Evolutionary conservation across 2,113 vertebrate species (phyloP), one percentile per base, ranked within the genome.

Genomic region (Gymnocephalus cernua): DNA sequence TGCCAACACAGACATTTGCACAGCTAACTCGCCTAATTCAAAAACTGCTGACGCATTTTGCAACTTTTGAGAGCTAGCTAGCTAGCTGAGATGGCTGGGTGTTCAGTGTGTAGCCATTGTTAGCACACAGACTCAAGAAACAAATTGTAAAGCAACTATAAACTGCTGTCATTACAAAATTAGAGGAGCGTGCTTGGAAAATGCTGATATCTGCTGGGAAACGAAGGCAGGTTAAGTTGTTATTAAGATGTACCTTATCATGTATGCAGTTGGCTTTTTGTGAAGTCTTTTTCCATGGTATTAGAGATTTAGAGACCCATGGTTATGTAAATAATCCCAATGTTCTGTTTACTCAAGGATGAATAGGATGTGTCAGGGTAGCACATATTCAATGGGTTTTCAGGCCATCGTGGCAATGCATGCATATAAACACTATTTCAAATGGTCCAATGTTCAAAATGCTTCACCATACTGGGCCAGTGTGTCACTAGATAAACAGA

Each of bases 401-500:
- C 45, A 71, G 18, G 12, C 29, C 41, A 35, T 45, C 18, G 21
- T 14, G 23, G 23, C 1, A 62, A 61, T 35, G 0, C 38, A 64
- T 13, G 3, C 12, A 59, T 21, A 32, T 21, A 32, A 13, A 23
- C 19, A 23, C 9, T 9, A 2, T 19, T 54, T 59, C 12, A 15
- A 32, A 70, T 63, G n/a, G 51, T 70, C 25, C 48, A 83, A 75
- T 25, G 54, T 67, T 59, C 41, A 62, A 51, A 50, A 23, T 65
- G 47, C 6, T 80, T 48, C 1, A 38, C 50, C n/a, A 53, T 12
- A 65, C 15, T 53, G 32, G 25, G 19, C 4, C 45, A 66, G 16
- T 63, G 25, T 44, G 61, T 79, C 54, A 85, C 25, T 76, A 61
- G 21, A 63, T 75, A 62, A 77, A 82, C 72, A 63, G 38, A 45